A percentile compares a stretch with the other conserved stretches of the same genome.
phyloP scores from a whole-genome alignment of 2,888 invertebrate genomes.

The Seladonia tumulorum region DNA sequence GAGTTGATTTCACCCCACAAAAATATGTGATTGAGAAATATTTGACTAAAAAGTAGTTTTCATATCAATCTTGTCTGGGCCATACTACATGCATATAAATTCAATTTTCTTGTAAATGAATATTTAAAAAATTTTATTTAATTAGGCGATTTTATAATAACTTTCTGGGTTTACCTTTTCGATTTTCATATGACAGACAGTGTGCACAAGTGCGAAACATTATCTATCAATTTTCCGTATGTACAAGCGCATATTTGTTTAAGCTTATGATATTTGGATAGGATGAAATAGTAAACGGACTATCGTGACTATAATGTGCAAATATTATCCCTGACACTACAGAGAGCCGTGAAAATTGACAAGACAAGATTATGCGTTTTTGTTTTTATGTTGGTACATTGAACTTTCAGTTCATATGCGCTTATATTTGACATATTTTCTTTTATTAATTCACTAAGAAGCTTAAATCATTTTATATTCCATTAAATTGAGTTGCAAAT shows the following conservation, averaged over 20 bases:
- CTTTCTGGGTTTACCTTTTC: neutral
- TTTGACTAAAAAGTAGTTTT: neutral
- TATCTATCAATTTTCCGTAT: neutral
- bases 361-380: neutral
- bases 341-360: neutral
- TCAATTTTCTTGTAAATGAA: neutral
- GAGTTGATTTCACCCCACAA: neutral
- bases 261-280: neutral
- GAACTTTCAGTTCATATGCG: neutral
- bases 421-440: neutral
- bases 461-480: neutral
- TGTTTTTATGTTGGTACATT: neutral
- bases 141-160: neutral
- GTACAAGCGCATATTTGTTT: neutral
- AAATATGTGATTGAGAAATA: neutral
- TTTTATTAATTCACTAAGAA: neutral
- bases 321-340: neutral
- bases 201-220: neutral
- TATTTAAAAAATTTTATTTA: neutral
- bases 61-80: neutral
- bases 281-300: neutral
- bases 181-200: neutral
- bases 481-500: neutral
- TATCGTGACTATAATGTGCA: neutral
- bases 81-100: neutral